Conservation (phyloP, 2,113 vertebrate species). For the Phalacrocorax aristotelis region DNA sequence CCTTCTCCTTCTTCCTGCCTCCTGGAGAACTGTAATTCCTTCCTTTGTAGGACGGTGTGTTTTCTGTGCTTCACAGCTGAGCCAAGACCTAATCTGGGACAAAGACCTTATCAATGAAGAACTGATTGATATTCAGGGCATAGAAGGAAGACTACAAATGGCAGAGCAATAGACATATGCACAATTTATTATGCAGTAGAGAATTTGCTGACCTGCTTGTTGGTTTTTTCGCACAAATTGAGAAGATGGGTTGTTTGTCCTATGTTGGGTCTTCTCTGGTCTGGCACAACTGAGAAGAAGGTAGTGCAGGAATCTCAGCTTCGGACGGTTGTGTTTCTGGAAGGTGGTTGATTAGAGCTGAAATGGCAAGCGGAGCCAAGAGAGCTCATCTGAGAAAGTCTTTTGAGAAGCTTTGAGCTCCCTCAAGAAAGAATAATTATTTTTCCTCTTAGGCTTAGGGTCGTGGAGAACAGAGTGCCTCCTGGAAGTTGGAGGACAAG, state of each 20-base stretch:
- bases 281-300: not conserved
- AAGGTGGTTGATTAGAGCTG: not conserved
- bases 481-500: not conserved
- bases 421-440: not conserved
- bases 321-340: not conserved
- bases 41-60: constrained; percentile 31
- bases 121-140: not conserved
- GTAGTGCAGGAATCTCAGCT: not conserved
- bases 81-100: not conserved
- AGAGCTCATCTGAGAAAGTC: not conserved
- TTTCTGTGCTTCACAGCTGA: constrained; percentile 3
- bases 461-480: not conserved
- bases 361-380: not conserved
- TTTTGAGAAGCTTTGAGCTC: not conserved
- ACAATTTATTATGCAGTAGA: not conserved
- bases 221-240: not conserved
- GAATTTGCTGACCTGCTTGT: not conserved
- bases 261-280: not conserved
- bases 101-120: not conserved
- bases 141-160: not conserved
- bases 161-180: not conserved
- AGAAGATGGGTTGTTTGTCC: not conserved
- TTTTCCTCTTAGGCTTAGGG: not conserved
- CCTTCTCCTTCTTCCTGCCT: constrained; percentile 54
- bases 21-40: constrained; percentile 23